These are phyloP conservation scores for Clistopyga incitator DNA, from an alignment of 2,888 invertebrate species.

Conservation along the genomic window DNA sequence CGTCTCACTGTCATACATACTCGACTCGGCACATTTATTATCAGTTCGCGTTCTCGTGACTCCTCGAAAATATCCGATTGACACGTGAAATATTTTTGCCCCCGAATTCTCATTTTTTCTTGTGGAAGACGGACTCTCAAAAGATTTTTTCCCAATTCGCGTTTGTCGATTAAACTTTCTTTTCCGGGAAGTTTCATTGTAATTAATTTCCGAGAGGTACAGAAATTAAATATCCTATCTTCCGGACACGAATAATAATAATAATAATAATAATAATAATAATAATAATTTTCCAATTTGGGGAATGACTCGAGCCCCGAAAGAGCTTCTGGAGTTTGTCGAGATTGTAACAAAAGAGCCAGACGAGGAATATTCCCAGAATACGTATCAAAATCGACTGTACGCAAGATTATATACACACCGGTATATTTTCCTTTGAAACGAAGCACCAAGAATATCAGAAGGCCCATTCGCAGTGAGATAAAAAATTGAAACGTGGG, in stretches of 20 bases:
- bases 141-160: too few species aligned
- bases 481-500: constrained; percentile 15
- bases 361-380: constrained; percentile 8
- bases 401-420: not conserved
- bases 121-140: not conserved
- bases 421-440: constrained; percentile 22
- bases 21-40: not conserved
- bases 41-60: not conserved
- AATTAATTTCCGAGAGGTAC: not conserved
- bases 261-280: not conserved
- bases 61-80: not conserved
- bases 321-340: not conserved
- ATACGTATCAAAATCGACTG: constrained; percentile 6
- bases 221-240: not conserved
- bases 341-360: not conserved
- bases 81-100: not conserved
- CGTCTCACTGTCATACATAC: not conserved
- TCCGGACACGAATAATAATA: too few species aligned
- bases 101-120: not conserved
- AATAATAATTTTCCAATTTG: not conserved
- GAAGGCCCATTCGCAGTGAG: not conserved
- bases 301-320: not conserved
- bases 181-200: not conserved
- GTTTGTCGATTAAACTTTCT: too few species aligned
- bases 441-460: constrained; percentile 20